Evolutionary conservation across 2,797 vertebrate species (phyloP).

Genomic region (Tympanoctomys barrerae): DNA sequence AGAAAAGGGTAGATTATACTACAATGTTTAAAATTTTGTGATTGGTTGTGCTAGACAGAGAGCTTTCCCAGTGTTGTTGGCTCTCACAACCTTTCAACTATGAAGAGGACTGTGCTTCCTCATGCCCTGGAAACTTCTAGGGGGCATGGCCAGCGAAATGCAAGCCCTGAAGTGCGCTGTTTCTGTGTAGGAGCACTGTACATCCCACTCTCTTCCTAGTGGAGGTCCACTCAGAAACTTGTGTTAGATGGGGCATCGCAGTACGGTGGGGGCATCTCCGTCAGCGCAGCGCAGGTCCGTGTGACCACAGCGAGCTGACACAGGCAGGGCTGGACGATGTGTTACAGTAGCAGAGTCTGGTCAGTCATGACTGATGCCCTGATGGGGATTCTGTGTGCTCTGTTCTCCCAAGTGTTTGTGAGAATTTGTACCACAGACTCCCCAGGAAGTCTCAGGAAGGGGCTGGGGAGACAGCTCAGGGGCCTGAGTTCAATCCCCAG

Average conservation of each 20-base stretch:
- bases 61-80: not conserved
- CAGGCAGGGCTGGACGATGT: not conserved
- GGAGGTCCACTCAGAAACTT: not conserved
- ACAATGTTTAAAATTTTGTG: not conserved
- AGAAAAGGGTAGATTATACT: not conserved
- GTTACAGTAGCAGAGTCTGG: not conserved
- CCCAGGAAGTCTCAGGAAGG: not conserved
- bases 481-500: too few relatives aligned
- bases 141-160: accelerated
- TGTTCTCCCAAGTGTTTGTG: not conserved
- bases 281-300: accelerated
- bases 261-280: not conserved
- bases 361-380: not conserved
- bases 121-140: not conserved
- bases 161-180: not conserved
- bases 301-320: not conserved
- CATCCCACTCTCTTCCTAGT: not conserved
- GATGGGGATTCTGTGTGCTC: conserved; percentile 2
- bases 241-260: accelerated
- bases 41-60: not conserved
- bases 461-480: too few relatives aligned
- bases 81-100: not conserved
- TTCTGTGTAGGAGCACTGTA: not conserved
- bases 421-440: not conserved
- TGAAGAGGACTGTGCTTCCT: not conserved